Base-by-base conservation (phyloP, 2,797 vertebrate species). In the Characodon lateralis region DNA sequence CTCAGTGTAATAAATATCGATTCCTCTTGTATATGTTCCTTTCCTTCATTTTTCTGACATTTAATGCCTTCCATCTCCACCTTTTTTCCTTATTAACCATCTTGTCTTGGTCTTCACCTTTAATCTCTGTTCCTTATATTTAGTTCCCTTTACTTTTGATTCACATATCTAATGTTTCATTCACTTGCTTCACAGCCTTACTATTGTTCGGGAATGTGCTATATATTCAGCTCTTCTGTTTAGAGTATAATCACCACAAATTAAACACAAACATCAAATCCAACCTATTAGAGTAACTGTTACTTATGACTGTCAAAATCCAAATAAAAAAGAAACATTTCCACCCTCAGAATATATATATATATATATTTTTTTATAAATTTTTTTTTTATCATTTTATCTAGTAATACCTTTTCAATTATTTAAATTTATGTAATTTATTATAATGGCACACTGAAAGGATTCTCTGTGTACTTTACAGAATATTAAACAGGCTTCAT, bases 1-100 rank as follows among this genome's bases (percentile, higher is more conserved):
- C 9, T 78, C 69, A 71, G 81, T 85, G 77, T 55, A 83, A 77
- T 61, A 76, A 71, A 18, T 70, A 83, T 83, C 73, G 79, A 86
- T 80, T 53, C 43, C 46, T 78, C 41, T 14, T 71, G n/a, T 46
- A 56, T 31, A 73, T 81, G 35, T 53, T 18, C 48, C 24, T 26
- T 43, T 73, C 72, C 35, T 63, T 75, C 58, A 78, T 77, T 63
- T 72, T 59, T 79, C 65, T 73, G 43, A 1, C 2, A 41, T 14
- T 22, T 28, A 13, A 35, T 39, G 35, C 31, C 72, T 70, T 46
- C 56, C 48, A 55, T 70, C 28, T 2, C 2, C 73, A 53, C 72
- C 46, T 74, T 3, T 71, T 71, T 83, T 41, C 66, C 70, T 82
- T 71, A 85, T 0, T 58, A 70, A 61, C 78, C 74, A 76, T 72